Conservation (phyloP, 2,113 vertebrate genomes). For the cat (Felis catus) region DNA sequence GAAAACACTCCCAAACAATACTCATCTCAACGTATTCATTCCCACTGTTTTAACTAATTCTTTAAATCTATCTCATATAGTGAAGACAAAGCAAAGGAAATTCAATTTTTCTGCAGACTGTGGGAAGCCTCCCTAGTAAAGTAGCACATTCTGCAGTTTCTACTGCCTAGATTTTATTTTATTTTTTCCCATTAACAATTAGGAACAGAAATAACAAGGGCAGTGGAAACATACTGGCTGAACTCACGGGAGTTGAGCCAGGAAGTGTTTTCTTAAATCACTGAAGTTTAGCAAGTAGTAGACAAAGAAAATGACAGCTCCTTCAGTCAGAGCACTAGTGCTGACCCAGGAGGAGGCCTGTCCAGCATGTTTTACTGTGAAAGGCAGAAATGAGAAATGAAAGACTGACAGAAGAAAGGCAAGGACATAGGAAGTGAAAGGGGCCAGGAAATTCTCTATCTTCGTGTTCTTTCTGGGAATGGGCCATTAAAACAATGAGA, state of each 20-base stretch:
- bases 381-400: neutral
- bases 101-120: neutral
- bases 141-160: neutral
- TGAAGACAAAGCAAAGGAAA: neutral
- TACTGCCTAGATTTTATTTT: neutral
- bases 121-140: neutral
- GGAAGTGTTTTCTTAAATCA: conserved; percentile 19
- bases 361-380: neutral
- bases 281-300: conserved; percentile 45
- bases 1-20: neutral
- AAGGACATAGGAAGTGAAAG: neutral
- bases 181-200: neutral
- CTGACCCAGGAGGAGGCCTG: neutral
- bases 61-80: neutral
- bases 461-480: neutral
- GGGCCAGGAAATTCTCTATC: neutral
- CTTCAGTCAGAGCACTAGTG: neutral
- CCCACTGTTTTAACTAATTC: neutral
- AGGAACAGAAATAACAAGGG: conserved; percentile 44
- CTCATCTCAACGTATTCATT: neutral
- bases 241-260: conserved; percentile 18
- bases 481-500: neutral
- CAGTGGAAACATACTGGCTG: conserved; percentile 4
- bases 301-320: conserved; percentile 6
- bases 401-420: neutral